Base-by-base conservation (phyloP, 2,113 vertebrate genomes). In the Psammodynastes pulverulentus region DNA sequence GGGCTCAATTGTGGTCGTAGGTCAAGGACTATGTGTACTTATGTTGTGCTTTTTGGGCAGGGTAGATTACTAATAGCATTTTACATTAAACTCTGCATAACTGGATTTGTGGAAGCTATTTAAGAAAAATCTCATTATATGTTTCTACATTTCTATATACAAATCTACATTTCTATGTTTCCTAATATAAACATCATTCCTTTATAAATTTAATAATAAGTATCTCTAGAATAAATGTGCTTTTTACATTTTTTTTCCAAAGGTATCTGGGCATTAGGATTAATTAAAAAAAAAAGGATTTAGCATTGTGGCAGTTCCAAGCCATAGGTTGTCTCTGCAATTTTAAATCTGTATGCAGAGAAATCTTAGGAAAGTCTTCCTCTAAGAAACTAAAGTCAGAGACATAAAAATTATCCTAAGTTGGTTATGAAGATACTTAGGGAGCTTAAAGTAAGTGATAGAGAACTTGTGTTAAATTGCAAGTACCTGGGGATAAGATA, bases 11-110 rank as follows among this genome's bases (percentile, higher is more conserved):
- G 52, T 53, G 17, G 52, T 53, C 17, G 5, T 53, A 53, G 19
- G 52, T 21, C 5, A 4, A 53, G 52, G 17, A 53, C 17, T 53
- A 53, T 5, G 4, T 53, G 4, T 26, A 45, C 19, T 56, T 54
- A 15, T 43, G 15, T 54, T 10, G 34, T 79, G 72, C n/a, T 62
- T 72, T 72, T 62, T 26, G n/a, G 84, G 86, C 51, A 84, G 86
- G 51, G 49, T 84, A 89, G 9, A 26, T 92, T 56, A 45, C 87
- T 89, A 92, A 89, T 89, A 72, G 29, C 62, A 67, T 67, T 67
- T 29, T 89, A 29, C 9, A 84, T 54, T 72, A 92, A 92, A 84
- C 3, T 84, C 49, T 84, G 13, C 48, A 67, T 67, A 13, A 67
- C 3, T 67, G 29, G 4, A 67, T 5, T 67, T 67, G 62, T 67